Conservation (phyloP, 2,888 invertebrate species). For the Amorpha juglandis region DNA sequence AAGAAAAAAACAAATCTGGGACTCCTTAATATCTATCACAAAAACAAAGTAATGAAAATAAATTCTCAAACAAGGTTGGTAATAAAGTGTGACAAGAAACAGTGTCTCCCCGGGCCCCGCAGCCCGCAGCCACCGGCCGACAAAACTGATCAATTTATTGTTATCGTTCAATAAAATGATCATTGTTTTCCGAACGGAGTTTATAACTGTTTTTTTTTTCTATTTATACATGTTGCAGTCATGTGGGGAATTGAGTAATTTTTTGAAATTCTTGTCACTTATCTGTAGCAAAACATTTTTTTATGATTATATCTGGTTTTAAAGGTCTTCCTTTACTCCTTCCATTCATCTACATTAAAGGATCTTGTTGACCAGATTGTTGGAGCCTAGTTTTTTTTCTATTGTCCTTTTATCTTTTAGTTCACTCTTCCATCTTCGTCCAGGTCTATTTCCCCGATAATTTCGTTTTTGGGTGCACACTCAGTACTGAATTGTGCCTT, state of each 20-base stretch:
- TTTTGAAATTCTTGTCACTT: not conserved
- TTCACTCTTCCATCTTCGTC: no score
- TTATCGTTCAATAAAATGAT: slow-evolving; percentile 22
- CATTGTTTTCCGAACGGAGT: slow-evolving; percentile 12
- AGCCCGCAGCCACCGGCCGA: not conserved
- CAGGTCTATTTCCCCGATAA: no score
- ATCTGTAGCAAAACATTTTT: not conserved
- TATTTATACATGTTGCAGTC: slow-evolving; percentile 5
- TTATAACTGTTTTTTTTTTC: slow-evolving; percentile 19
- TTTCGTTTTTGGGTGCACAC: no score
- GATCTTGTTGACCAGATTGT: no score
- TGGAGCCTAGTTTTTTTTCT: no score
- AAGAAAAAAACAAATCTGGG: no score
- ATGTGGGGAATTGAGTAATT: not conserved
- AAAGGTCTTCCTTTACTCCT: no score
- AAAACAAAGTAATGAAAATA: not conserved
- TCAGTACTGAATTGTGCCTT: no score
- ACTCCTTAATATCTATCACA: no score
- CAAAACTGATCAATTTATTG: slow-evolving; percentile 13
- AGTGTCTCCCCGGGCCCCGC: not conserved
- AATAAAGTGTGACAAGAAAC: slow-evolving; percentile 9
- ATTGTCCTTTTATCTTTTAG: no score
- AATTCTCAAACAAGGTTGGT: slow-evolving; percentile 8
- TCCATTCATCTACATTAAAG: no score
- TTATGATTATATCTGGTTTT: no score